A percentile compares a stretch with the other conserved stretches of the same genome.
These are phyloP conservation scores for Galemys pyrenaicus DNA, from an alignment of 2,113 vertebrate genomes.

Conservation along the genomic window DNA sequence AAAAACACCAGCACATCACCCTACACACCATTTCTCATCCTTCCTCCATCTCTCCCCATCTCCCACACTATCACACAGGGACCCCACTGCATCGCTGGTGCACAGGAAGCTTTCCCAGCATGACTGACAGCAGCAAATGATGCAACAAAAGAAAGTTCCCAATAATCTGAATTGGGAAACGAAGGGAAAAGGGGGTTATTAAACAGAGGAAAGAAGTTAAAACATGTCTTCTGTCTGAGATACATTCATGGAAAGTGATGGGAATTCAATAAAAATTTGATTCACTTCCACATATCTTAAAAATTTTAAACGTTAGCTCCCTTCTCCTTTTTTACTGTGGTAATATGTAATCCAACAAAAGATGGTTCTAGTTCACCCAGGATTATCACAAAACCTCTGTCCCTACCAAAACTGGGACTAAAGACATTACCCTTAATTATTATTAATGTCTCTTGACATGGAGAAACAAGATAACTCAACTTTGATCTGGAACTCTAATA, in stretches of 20 bases:
- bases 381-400: background rate
- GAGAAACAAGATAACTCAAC: background rate
- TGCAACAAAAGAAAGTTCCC: slow-evolving; percentile 24
- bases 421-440: background rate
- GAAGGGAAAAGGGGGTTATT: background rate
- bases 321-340: slow-evolving; percentile 8
- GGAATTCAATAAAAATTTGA: slow-evolving; percentile 43
- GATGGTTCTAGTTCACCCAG: background rate
- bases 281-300: slow-evolving; percentile 41
- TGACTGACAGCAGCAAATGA: slow-evolving; percentile 50
- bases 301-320: slow-evolving; percentile 45
- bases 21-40: background rate
- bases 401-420: background rate
- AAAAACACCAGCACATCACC: background rate
- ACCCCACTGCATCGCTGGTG: background rate
- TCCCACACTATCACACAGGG: background rate
- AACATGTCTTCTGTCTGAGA: background rate
- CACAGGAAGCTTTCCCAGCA: background rate
- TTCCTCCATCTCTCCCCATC: too few species aligned
- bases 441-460: background rate
- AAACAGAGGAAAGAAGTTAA: background rate
- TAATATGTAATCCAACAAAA: background rate
- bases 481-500: slow-evolving; percentile 33
- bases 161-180: slow-evolving; percentile 5
- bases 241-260: slow-evolving; percentile 31